phyloP scores from a whole-genome alignment of 1,140 invertebrate species.

The Aricia agestis region DNA sequence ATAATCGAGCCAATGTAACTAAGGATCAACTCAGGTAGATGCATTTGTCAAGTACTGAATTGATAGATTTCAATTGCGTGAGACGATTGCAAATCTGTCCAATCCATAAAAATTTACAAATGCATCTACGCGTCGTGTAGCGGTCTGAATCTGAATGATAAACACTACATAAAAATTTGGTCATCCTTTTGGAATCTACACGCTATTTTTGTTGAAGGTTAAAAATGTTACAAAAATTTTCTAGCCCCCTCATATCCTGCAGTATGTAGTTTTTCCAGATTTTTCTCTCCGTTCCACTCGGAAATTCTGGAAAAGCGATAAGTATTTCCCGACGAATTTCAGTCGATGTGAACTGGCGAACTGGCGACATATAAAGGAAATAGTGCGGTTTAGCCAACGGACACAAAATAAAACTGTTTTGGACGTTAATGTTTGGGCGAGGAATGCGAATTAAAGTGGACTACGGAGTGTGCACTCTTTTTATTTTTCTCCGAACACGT shows the following conservation, averaged over 20 bases:
- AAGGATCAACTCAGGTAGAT: too few relatives aligned
- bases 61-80: too few relatives aligned
- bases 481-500: background rate
- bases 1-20: too few relatives aligned
- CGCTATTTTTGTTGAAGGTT: too few relatives aligned
- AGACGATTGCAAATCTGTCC: too few relatives aligned
- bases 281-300: background rate
- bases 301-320: background rate
- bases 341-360: background rate
- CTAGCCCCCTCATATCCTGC: background rate
- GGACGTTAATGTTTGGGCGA: slow-evolving; percentile 8
- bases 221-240: background rate
- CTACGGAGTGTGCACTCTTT: background rate
- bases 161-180: too few relatives aligned
- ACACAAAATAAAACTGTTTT: slow-evolving; percentile 7
- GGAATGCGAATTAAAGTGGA: slow-evolving; percentile 12
- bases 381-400: background rate
- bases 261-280: background rate
- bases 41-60: too few relatives aligned
- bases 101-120: too few relatives aligned
- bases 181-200: too few relatives aligned
- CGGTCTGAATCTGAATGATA: too few relatives aligned
- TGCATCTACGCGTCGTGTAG: too few relatives aligned
- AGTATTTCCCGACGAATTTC: slow-evolving; percentile 5
- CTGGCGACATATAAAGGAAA: slow-evolving; percentile 4